These are phyloP conservation scores for Trichopoda pennipes DNA, from an alignment of 2,888 invertebrate species.

Conservation along the genomic window DNA sequence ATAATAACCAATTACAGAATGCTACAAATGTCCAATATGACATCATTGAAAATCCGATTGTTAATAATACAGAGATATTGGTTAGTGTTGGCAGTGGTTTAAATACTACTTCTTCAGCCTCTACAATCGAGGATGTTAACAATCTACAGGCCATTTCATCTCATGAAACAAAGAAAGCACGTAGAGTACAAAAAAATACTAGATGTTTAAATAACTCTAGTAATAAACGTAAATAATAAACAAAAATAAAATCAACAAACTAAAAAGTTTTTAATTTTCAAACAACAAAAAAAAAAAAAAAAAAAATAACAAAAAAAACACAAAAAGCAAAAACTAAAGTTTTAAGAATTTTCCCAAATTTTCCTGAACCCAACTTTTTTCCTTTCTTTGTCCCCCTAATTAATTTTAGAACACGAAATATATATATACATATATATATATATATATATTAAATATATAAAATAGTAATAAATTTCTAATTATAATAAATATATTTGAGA, in stretches of 20 bases:
- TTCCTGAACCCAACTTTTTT: constrained; percentile 29
- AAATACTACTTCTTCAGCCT: constrained; percentile 9
- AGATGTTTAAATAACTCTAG: constrained; percentile 78
- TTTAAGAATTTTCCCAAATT: constrained; percentile 57
- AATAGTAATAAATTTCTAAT: constrained; percentile 58
- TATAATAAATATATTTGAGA: constrained; percentile 55
- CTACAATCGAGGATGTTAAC: constrained; percentile 68
- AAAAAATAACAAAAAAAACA: constrained; percentile 47
- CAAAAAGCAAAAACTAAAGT: constrained; percentile 52
- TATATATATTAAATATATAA: constrained; percentile 47
- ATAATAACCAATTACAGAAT: constrained; percentile 62
- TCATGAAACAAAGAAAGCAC: constrained; percentile 80
- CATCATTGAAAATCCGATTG: not conserved
- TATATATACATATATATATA: constrained; percentile 28
- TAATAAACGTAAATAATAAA: constrained; percentile 80
- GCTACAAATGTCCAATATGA: constrained; percentile 27
- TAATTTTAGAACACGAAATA: constrained; percentile 64
- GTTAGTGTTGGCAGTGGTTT: constrained; percentile 10
- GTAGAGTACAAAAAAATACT: constrained; percentile 81
- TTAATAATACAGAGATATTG: constrained; percentile 3
- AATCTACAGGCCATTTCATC: constrained; percentile 72
- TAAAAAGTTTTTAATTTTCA: constrained; percentile 57
- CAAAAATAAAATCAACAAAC: constrained; percentile 54
- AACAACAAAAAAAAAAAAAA: constrained; percentile 48
- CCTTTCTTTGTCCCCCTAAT: constrained; percentile 10